These are phyloP conservation scores for Drosophila baimaii DNA, from an alignment of 1,140 invertebrate genomes.

Conservation along the genomic window DNA sequence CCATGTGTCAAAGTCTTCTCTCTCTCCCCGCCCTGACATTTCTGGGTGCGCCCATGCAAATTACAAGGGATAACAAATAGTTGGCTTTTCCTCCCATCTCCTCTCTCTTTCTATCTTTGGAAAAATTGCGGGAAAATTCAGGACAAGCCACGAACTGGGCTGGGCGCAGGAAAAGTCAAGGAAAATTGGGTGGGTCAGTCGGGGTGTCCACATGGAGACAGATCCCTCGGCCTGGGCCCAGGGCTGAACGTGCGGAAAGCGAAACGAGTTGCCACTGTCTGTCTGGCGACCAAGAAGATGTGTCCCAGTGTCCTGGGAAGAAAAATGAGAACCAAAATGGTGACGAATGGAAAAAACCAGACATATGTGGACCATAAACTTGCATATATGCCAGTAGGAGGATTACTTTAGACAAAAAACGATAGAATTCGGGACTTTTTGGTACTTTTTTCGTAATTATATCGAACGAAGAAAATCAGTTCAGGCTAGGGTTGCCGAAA, in stretches of 20 bases:
- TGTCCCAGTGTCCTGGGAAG: conserved; percentile 1
- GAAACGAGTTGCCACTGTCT: too few species aligned
- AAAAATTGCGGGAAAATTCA: not conserved
- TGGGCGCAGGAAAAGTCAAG: conserved; percentile 5
- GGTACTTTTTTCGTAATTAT: not conserved
- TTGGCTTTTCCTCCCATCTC: conserved; percentile 1
- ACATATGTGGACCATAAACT: not conserved
- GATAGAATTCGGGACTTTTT: not conserved
- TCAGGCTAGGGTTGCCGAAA: too few species aligned
- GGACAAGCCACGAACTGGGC: conserved; percentile 9
- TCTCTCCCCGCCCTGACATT: conserved; percentile 17
- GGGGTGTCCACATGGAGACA: too few species aligned
- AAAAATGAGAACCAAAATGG: not conserved
- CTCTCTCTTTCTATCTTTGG: not conserved
- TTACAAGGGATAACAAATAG: conserved; percentile 70
- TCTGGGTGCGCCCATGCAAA: conserved; percentile 66
- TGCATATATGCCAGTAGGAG: too few species aligned
- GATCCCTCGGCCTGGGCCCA: too few species aligned
- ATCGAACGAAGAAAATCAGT: not conserved
- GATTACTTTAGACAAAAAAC: too few species aligned
- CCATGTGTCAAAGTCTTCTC: conserved; percentile 66
- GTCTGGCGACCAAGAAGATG: not conserved
- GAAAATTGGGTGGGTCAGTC: conserved; percentile 5
- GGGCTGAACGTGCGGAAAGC: not conserved
- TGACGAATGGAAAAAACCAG: not conserved